Conservation (phyloP, 2,797 vertebrate genomes). For the Ibycter americanus region DNA sequence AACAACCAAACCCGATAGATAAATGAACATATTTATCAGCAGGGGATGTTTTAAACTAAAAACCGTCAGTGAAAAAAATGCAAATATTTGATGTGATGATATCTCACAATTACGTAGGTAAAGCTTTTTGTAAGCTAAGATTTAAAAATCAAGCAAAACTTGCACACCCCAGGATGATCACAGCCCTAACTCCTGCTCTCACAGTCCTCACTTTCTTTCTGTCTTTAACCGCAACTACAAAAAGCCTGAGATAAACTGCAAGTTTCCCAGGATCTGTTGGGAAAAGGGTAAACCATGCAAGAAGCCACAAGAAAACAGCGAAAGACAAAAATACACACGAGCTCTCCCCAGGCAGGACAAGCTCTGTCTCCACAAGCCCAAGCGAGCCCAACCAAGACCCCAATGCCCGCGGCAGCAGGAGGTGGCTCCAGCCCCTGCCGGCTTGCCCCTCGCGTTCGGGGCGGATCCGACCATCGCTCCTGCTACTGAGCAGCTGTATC, state of each 20-base stretch:
- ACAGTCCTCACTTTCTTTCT: not conserved
- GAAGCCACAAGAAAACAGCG: not conserved
- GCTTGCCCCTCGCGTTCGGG: not conserved
- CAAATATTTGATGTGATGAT: rapidly evolving
- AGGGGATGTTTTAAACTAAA: not conserved
- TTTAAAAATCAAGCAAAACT: not conserved
- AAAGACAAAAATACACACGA: not conserved
- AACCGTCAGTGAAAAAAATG: not conserved
- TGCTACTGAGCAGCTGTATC: rapidly evolving
- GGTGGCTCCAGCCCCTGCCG: too few relatives aligned
- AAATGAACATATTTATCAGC: not conserved
- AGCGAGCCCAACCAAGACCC: not conserved
- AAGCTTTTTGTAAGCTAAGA: not conserved
- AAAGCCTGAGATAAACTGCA: not conserved
- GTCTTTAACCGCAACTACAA: not conserved
- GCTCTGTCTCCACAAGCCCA: not conserved
- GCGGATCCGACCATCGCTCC: not conserved
- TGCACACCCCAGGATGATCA: not conserved
- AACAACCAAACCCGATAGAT: not conserved
- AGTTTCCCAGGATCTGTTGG: not conserved
- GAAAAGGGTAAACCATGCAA: not conserved
- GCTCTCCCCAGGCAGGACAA: not conserved
- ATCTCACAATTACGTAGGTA: not conserved
- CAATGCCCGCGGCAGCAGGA: rapidly evolving
- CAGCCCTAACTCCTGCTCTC: not conserved